A percentile compares a stretch with the other conserved stretches of the same genome.
phyloP scores from a whole-genome alignment of 2,113 vertebrate species.

The Hoplias malabaricus region DNA sequence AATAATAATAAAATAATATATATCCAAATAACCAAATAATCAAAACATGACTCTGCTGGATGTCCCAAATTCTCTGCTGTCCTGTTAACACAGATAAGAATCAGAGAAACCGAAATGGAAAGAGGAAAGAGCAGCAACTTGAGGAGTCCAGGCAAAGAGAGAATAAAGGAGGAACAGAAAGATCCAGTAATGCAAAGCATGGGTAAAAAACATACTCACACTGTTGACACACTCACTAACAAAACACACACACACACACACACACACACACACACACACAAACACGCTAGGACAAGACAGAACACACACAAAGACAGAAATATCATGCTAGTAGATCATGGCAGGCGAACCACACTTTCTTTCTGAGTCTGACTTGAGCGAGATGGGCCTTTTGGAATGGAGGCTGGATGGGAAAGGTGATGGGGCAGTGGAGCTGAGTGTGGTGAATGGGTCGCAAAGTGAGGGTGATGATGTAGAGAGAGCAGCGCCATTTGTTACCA shows the following conservation, averaged over 20 bases:
- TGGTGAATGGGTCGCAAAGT: conserved; percentile 51
- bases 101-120: conserved; percentile 23
- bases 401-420: conserved; percentile 67
- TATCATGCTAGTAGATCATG: conserved; percentile 63
- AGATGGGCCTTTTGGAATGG: conserved; percentile 74
- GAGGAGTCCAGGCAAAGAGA: conserved; percentile 63
- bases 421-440: conserved; percentile 65
- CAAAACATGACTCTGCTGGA: conserved; percentile 56
- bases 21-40: conserved; percentile 19
- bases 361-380: conserved; percentile 85
- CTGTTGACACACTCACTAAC: conserved; percentile 39
- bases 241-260: conserved; percentile 26
- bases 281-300: conserved; percentile 30
- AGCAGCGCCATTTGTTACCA: conserved; percentile 22
- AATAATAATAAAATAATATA: not conserved
- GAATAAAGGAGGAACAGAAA: conserved; percentile 57
- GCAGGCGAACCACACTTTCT: conserved; percentile 76
- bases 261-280: conserved; percentile 36
- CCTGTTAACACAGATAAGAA: conserved; percentile 46
- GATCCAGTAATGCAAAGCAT: conserved; percentile 67
- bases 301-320: conserved; percentile 52
- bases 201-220: conserved; percentile 52
- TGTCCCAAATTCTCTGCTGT: conserved; percentile 67
- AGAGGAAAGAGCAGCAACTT: conserved; percentile 55
- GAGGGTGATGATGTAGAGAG: conserved; percentile 51